These are phyloP conservation scores for Raja brachyura DNA, from an alignment of 2,113 vertebrate species.

Conservation along the genomic window DNA sequence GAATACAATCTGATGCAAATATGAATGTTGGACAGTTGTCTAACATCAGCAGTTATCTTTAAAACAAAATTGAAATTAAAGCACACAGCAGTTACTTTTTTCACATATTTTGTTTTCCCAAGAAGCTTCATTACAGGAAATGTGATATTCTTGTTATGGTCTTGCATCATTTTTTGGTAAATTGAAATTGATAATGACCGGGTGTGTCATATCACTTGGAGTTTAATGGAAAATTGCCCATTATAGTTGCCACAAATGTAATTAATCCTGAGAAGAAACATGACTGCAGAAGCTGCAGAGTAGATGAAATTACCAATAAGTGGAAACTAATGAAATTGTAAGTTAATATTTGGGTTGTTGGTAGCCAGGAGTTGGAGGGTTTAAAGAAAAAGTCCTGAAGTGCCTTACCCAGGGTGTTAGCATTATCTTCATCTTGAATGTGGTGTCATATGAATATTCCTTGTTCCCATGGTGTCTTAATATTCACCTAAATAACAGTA, in stretches of 20 bases:
- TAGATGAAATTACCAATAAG: not conserved
- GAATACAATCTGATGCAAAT: not conserved
- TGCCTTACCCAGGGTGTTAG: not conserved
- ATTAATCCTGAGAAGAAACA: not conserved
- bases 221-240: not conserved
- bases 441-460: not conserved
- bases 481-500: not conserved
- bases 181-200: not conserved
- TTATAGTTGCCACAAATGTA: not conserved
- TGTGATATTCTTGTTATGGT: not conserved
- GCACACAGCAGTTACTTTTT: not conserved
- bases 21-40: not conserved
- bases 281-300: not conserved
- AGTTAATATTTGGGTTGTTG: not conserved
- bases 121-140: not conserved
- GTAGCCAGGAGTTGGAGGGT: not conserved
- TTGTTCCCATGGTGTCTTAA: not conserved
- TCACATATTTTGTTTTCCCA: not conserved
- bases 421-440: not conserved
- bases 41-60: not conserved
- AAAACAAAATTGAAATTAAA: no score
- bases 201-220: not conserved
- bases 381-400: not conserved
- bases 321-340: not conserved
- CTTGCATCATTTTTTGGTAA: not conserved